Percentiles rank a stretch among this genome's conserved stretches.
These are phyloP conservation scores for Trissoscelio sp. DNA, from an alignment of 2,888 invertebrate species.

Conservation along the genomic window DNA sequence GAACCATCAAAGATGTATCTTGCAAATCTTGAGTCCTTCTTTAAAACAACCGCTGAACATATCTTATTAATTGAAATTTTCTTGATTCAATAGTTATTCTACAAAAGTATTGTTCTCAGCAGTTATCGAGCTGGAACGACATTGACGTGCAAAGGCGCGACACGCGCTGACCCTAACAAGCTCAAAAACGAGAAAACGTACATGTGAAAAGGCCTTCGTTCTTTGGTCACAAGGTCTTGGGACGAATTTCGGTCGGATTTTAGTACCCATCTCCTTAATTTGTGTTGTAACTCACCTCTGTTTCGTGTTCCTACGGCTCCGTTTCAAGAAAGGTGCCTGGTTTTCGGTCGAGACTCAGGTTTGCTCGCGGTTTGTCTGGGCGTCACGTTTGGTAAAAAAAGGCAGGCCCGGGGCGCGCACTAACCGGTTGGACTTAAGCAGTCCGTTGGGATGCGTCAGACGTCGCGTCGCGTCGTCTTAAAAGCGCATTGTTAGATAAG, in stretches of 20 bases:
- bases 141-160: slow-evolving; percentile 36
- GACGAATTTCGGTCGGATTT: background rate
- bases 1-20: too few relatives aligned
- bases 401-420: slow-evolving; percentile 42
- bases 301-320: slow-evolving; percentile 38
- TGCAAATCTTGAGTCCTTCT: too few relatives aligned
- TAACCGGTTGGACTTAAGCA: slow-evolving; percentile 46
- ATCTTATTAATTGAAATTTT: too few relatives aligned
- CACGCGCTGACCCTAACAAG: slow-evolving; percentile 55
- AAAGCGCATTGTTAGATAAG: slow-evolving; percentile 70
- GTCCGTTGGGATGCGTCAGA: slow-evolving; percentile 37
- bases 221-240: slow-evolving; percentile 42
- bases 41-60: too few relatives aligned
- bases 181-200: slow-evolving; percentile 37
- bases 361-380: slow-evolving; percentile 30
- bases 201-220: slow-evolving; percentile 10
- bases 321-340: slow-evolving; percentile 25
- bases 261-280: background rate
- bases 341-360: slow-evolving; percentile 34
- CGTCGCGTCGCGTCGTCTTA: slow-evolving; percentile 64
- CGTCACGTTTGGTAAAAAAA: slow-evolving; percentile 49
- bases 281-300: slow-evolving; percentile 31
- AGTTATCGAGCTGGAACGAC: slow-evolving; percentile 3
- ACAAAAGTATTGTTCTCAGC: background rate
- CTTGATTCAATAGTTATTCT: too few relatives aligned